Percentiles rank a stretch among this genome's conserved stretches.
Conservation (phyloP, 2,797 vertebrate genomes). For the Acanthurus tractus region DNA sequence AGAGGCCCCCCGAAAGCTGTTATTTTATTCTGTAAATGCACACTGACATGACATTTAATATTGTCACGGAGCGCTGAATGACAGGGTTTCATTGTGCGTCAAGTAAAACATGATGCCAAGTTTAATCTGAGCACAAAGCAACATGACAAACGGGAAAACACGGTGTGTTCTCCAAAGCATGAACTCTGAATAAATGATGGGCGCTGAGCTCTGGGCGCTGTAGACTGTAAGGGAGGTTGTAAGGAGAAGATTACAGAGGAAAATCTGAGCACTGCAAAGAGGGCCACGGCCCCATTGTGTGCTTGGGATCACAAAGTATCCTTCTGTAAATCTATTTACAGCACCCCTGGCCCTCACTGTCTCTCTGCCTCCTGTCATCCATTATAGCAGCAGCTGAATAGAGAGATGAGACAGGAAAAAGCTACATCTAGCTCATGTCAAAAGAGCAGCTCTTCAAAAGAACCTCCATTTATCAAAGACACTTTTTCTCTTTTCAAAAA, state of each 20-base stretch:
- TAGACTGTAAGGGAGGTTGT: conserved; percentile 73
- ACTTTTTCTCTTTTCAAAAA: conserved; percentile 63
- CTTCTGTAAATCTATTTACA: conserved; percentile 85
- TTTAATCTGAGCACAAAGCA: conserved; percentile 92
- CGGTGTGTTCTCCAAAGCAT: conserved; percentile 87
- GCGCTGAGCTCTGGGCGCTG: conserved; percentile 85
- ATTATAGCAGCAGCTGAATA: conserved; percentile 80
- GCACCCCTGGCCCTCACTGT: conserved; percentile 82
- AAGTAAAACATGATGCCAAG: conserved; percentile 92
- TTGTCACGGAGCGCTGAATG: conserved; percentile 94
- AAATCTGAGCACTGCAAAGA: conserved; percentile 83
- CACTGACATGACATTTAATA: conserved; percentile 98
- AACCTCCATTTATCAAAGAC: conserved; percentile 73
- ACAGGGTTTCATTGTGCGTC: conserved; percentile 95
- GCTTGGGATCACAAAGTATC: conserved; percentile 82
- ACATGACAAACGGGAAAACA: conserved; percentile 91
- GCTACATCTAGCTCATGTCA: conserved; percentile 76
- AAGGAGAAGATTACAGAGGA: conserved; percentile 82
- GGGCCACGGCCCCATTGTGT: conserved; percentile 84
- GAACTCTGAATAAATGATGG: conserved; percentile 92
- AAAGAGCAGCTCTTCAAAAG: conserved; percentile 79
- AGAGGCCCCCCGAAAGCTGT: conserved; percentile 90
- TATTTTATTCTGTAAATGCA: conserved; percentile 97
- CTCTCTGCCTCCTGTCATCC: conserved; percentile 78
- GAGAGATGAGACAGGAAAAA: conserved; percentile 77